Evolutionary conservation across 64 coral and sea anemone species (phyloP).

Genomic region (Pocillopora damicornis): DNA sequence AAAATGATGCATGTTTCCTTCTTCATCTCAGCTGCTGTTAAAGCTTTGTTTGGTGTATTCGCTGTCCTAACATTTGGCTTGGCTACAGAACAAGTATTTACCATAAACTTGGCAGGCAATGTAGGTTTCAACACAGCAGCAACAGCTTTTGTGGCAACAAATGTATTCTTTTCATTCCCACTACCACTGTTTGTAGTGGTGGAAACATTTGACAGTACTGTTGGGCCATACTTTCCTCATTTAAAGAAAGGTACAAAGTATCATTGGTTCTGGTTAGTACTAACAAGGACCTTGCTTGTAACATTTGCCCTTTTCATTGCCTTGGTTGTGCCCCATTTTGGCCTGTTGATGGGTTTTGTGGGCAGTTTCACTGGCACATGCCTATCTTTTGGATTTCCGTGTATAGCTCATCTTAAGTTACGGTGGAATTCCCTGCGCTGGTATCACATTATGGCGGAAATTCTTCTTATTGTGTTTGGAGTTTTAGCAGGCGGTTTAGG

Average conservation of each 20-base stretch:
- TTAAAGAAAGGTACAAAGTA: slow-evolving; percentile 53
- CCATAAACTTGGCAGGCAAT: slow-evolving; percentile 68
- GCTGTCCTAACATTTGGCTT: slow-evolving; percentile 85
- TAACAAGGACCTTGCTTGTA: slow-evolving; percentile 66
- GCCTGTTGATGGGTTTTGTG: slow-evolving; percentile 83
- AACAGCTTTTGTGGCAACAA: slow-evolving; percentile 68
- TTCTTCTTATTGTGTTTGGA: slow-evolving; percentile 78
- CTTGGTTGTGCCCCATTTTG: slow-evolving; percentile 87
- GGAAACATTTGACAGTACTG: slow-evolving; percentile 73
- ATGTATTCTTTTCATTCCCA: slow-evolving; percentile 92
- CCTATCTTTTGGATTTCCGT: slow-evolving; percentile 86
- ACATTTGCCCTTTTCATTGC: slow-evolving; percentile 77
- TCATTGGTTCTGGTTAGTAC: slow-evolving; percentile 82
- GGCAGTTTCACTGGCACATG: slow-evolving; percentile 91
- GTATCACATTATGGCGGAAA: slow-evolving; percentile 77
- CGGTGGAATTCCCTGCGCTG: slow-evolving; percentile 72
- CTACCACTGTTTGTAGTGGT: slow-evolving; percentile 88
- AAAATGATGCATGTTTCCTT: slow-evolving; percentile 91
- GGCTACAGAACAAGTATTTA: slow-evolving; percentile 81
- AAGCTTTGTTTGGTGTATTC: slow-evolving; percentile 72
- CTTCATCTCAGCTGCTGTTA: slow-evolving; percentile 65
- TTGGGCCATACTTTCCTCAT: slow-evolving; percentile 74
- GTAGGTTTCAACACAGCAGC: slow-evolving; percentile 77
- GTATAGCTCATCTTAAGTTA: slow-evolving; percentile 77
- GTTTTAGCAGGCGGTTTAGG: slow-evolving; percentile 71